Base-by-base conservation (phyloP, 2,888 invertebrate genomes). In the Lordiphosa fenestrarum region DNA sequence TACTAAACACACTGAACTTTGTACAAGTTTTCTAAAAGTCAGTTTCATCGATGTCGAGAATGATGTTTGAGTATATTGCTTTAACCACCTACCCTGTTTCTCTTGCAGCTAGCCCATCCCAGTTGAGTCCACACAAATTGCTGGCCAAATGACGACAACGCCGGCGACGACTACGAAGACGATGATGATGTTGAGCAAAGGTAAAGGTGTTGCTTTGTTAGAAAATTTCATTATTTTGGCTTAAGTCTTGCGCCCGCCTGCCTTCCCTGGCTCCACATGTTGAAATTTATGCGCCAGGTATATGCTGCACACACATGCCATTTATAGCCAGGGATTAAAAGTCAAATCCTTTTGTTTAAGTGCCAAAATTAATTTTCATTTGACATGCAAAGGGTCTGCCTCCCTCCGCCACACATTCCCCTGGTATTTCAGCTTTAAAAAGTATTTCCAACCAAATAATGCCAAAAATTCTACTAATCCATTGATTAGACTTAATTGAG, bases 321-420 rank as follows among this genome's bases (percentile, higher is more conserved):
- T 78, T 81, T 77, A 84, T 84, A 84, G 77, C 84, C 82, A 84
- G 84, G 77, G 77, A 78, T 78, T 78, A 78, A 81, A 77, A 78
- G 84, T 78, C 77, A 78, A 78, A 78, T 78, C 77, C 84, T 78
- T 78, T 78, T 78, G 77, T 78, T 78, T 84, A 78, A 78, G 77
- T 78, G 77, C 84, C 77, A 78, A 78, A 78, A 78, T 78, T 84
- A 78, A 78, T 78, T 78, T 78, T 77, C 84, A 81, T 78, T 84
- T 84, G 84, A 78, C 77, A 78, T 78, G 77, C 77, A 78, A 78
- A 71, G 82, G 76, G 30, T 30, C 30, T 30, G 66, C 63, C 64
- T 60, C 68, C 67, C 1, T 6, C 2, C 2, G 6, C 69, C 36
- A 30, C 9, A 30, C 30, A 30, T 30, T 7, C 50, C 59, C 59